Conservation (phyloP, 2,113 vertebrate genomes). For the Brachypodius melanocephalos region DNA sequence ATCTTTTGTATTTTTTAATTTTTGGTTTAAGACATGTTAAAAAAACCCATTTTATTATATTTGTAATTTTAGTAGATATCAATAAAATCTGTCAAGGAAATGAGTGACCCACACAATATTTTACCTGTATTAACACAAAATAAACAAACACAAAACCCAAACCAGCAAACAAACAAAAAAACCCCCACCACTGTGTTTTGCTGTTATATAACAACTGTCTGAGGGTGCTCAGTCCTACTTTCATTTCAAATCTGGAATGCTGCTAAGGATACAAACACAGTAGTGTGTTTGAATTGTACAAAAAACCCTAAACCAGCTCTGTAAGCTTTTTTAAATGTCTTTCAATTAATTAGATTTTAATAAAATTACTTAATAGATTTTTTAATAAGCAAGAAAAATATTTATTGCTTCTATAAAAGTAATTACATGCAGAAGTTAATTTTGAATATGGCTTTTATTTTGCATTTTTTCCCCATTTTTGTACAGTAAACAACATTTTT, state of each 20-base stretch:
- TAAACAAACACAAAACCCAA: background rate
- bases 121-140: background rate
- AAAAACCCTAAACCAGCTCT: background rate
- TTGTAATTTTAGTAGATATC: background rate
- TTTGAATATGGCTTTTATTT: background rate
- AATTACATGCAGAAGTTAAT: background rate
- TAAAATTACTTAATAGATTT: background rate
- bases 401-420: background rate
- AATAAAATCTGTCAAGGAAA: background rate
- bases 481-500: background rate
- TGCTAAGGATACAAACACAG: background rate
- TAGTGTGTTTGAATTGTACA: background rate
- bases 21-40: background rate
- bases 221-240: background rate
- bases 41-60: background rate
- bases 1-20: background rate
- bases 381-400: background rate
- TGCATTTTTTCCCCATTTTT: background rate
- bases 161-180: no score
- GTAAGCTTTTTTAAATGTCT: background rate
- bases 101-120: background rate
- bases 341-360: background rate
- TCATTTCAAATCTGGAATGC: background rate
- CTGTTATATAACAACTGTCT: background rate
- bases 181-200: background rate